phyloP scores from a whole-genome alignment of 2,888 invertebrate genomes.

The Polydesmus complanatus region DNA sequence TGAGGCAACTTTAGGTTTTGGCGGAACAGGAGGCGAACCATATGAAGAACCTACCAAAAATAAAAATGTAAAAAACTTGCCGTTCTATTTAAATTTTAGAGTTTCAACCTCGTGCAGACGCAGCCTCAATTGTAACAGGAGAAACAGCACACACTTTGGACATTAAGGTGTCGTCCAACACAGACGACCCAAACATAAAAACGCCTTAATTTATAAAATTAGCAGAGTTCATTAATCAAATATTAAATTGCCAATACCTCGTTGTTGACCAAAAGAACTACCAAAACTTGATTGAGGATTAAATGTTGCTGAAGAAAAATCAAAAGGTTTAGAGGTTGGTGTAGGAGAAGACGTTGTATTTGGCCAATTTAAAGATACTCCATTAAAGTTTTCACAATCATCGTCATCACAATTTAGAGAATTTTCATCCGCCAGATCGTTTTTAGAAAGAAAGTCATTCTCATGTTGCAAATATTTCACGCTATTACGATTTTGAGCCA shows the following conservation, averaged over 20 bases:
- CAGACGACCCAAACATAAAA: slow-evolving; percentile 1
- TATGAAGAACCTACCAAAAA: slow-evolving; percentile 33
- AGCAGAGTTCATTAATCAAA: too few relatives aligned
- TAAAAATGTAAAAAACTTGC: not conserved
- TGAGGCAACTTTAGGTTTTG: not conserved
- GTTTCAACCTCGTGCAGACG: not conserved
- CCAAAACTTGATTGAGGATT: slow-evolving; percentile 22
- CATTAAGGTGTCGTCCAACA: not conserved
- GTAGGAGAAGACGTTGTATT: not conserved
- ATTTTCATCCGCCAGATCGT: not conserved
- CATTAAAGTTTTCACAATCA: slow-evolving; percentile 7
- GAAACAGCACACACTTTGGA: not conserved
- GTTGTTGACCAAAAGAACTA: not conserved
- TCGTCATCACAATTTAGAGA: too few relatives aligned
- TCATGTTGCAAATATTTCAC: slow-evolving; percentile 48
- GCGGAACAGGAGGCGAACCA: slow-evolving; percentile 30
- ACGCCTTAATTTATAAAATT: not conserved
- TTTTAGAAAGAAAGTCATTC: slow-evolving; percentile 31
- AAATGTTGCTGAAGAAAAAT: slow-evolving; percentile 39
- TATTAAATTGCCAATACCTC: too few relatives aligned
- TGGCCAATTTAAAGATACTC: not conserved
- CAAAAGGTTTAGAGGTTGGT: slow-evolving; percentile 39
- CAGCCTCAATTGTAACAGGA: not conserved
- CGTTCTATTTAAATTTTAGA: not conserved
- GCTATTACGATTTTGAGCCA: slow-evolving; percentile 49